These are phyloP conservation scores for Agrotis ipsilon DNA, from an alignment of 2,888 invertebrate species.

Conservation along the genomic window DNA sequence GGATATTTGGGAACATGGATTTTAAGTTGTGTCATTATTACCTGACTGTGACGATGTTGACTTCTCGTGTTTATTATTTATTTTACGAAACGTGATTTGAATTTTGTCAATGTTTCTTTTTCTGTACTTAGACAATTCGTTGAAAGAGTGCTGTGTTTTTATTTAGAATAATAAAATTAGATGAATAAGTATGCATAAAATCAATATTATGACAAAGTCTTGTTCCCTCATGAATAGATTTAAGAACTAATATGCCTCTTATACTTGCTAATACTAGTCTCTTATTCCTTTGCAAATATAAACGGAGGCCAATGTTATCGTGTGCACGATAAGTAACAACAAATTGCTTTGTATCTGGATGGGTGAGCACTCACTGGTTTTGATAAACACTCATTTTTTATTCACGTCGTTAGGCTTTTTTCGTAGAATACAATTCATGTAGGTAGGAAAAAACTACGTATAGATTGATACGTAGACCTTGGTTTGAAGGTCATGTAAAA, in stretches of 20 bases:
- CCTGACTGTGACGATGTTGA: too few species aligned
- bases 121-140: background rate
- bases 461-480: background rate
- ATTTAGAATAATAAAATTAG: background rate
- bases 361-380: constrained; percentile 57
- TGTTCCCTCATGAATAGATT: constrained; percentile 4
- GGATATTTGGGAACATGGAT: background rate
- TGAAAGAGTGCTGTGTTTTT: too few species aligned
- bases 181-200: background rate
- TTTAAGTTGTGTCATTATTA: background rate
- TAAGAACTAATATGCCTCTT: background rate
- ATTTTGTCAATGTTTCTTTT: too few species aligned
- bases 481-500: background rate
- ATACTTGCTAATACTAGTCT: constrained; percentile 1
- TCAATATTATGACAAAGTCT: background rate
- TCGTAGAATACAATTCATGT: constrained; percentile 14
- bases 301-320: constrained; percentile 45
- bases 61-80: too few species aligned
- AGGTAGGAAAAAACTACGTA: background rate
- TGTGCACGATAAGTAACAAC: constrained; percentile 52
- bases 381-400: constrained; percentile 58
- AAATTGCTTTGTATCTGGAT: constrained; percentile 59
- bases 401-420: constrained; percentile 48
- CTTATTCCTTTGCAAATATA: constrained; percentile 31
- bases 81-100: background rate